Evolutionary conservation across 1,140 invertebrate genomes (phyloP).

Genomic region (Halyomorpha halys): DNA sequence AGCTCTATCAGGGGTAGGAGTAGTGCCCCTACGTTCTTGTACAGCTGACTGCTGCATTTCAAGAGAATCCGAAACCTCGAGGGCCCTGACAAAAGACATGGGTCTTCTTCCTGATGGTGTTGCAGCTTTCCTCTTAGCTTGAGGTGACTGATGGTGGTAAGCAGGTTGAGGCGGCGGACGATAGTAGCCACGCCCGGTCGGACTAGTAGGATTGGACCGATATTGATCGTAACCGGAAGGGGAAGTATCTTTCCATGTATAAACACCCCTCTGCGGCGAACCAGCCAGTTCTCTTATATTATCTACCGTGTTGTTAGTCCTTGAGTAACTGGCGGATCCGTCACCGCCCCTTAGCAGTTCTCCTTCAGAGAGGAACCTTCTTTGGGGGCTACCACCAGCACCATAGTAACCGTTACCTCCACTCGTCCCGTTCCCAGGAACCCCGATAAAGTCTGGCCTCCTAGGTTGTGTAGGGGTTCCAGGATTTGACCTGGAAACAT

Average conservation of each 20-base stretch:
- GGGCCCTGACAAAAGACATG: constrained; percentile 82
- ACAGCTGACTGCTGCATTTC: constrained; percentile 48
- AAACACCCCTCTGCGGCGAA: constrained; percentile 69
- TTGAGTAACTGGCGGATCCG: constrained; percentile 35
- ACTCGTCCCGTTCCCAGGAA: constrained; percentile 38
- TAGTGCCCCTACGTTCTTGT: constrained; percentile 39
- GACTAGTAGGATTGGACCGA: constrained; percentile 65
- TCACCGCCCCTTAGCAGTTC: constrained; percentile 53
- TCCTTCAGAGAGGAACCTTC: constrained; percentile 74
- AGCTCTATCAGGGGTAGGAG: constrained; percentile 66
- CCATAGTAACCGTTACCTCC: constrained; percentile 41
- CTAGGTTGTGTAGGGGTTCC: constrained; percentile 76
- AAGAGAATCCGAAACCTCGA: constrained; percentile 80
- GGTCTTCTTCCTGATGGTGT: constrained; percentile 50
- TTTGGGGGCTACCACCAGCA: constrained; percentile 52
- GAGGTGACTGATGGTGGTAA: constrained; percentile 45
- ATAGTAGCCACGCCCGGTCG: constrained; percentile 53
- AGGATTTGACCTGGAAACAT: constrained; percentile 64
- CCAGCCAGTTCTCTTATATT: constrained; percentile 66
- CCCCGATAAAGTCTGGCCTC: constrained; percentile 74
- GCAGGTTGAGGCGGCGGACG: constrained; percentile 42
- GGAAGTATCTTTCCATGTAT: constrained; percentile 73
- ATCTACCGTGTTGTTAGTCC: constrained; percentile 46
- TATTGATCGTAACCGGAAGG: constrained; percentile 41
- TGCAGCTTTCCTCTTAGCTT: constrained; percentile 48